Conservation (phyloP, 2,888 invertebrate species). For the Timema cristinae region DNA sequence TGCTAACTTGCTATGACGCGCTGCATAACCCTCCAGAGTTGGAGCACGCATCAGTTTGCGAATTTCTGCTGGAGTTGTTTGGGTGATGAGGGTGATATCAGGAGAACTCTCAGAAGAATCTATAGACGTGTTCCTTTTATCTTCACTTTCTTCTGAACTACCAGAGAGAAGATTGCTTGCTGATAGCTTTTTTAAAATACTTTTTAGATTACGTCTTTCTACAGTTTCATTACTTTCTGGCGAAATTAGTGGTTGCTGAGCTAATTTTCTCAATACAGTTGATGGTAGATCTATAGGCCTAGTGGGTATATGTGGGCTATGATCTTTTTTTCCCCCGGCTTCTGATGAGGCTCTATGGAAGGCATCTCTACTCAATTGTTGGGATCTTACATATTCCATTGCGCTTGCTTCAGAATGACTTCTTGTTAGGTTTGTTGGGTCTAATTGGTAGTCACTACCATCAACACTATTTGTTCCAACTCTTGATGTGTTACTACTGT, state of each 20-base stretch:
- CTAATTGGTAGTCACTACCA: background rate
- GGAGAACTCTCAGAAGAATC: background rate
- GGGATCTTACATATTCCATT: slow-evolving; percentile 53
- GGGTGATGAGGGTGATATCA: background rate
- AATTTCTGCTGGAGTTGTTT: slow-evolving; percentile 47
- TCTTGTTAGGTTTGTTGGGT: slow-evolving; percentile 37
- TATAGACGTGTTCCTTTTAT: background rate
- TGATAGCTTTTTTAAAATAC: slow-evolving; percentile 78
- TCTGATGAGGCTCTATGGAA: background rate
- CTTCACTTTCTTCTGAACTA: slow-evolving; percentile 16
- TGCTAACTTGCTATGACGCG: slow-evolving; percentile 79
- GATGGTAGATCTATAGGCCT: slow-evolving; percentile 4
- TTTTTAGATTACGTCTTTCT: slow-evolving; percentile 76
- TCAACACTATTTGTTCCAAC: slow-evolving; percentile 2
- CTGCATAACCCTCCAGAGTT: slow-evolving; percentile 84
- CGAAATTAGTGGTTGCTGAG: slow-evolving; percentile 20
- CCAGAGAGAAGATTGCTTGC: slow-evolving; percentile 54
- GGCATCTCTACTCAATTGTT: slow-evolving; percentile 23
- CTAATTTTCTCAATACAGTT: background rate
- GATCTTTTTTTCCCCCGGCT: background rate
- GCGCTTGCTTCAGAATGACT: slow-evolving; percentile 76
- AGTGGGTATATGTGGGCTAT: slow-evolving; percentile 5
- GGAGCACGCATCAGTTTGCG: slow-evolving; percentile 72
- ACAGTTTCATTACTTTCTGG: slow-evolving; percentile 78
- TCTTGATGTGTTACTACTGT: slow-evolving; percentile 60